phyloP scores from a whole-genome alignment of 23 tunicate species.

The Halocynthia roretzi region DNA sequence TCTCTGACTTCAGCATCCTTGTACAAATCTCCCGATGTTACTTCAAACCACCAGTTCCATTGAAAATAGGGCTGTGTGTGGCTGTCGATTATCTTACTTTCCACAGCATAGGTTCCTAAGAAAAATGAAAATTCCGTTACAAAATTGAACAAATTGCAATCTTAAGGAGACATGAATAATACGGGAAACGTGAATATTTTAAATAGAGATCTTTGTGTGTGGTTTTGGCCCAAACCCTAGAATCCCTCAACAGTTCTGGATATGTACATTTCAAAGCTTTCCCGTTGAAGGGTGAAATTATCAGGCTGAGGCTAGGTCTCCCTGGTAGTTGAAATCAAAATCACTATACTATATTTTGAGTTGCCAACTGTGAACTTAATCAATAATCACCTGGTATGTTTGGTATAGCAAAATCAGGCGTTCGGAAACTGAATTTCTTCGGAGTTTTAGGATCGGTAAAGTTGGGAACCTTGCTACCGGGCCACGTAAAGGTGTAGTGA shows the following conservation, averaged over 20 bases:
- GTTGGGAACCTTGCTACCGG: conserved; percentile 24
- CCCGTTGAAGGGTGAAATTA: neutral
- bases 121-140: neutral
- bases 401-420: conserved; percentile 51
- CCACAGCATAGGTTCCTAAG: conserved; percentile 44
- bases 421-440: conserved; percentile 24
- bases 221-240: too few relatives aligned
- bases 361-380: neutral
- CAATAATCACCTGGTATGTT: conserved; percentile 47
- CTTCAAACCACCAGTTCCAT: conserved; percentile 68
- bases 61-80: conserved; percentile 56
- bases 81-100: conserved; percentile 47
- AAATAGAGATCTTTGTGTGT: too few relatives aligned
- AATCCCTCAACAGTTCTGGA: too few relatives aligned
- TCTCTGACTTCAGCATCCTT: conserved; percentile 39
- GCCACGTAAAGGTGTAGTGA: conserved; percentile 60
- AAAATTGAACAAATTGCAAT: too few relatives aligned
- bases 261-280: too few relatives aligned
- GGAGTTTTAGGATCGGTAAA: conserved; percentile 34
- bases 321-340: neutral
- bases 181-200: too few relatives aligned
- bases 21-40: conserved; percentile 31
- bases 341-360: too few relatives aligned
- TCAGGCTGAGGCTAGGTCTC: neutral
- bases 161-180: too few relatives aligned